Percentiles rank a stretch among this genome's conserved stretches.
Evolutionary conservation across 1,140 invertebrate genomes (phyloP).

Genomic region (Drosophila sproati): DNA sequence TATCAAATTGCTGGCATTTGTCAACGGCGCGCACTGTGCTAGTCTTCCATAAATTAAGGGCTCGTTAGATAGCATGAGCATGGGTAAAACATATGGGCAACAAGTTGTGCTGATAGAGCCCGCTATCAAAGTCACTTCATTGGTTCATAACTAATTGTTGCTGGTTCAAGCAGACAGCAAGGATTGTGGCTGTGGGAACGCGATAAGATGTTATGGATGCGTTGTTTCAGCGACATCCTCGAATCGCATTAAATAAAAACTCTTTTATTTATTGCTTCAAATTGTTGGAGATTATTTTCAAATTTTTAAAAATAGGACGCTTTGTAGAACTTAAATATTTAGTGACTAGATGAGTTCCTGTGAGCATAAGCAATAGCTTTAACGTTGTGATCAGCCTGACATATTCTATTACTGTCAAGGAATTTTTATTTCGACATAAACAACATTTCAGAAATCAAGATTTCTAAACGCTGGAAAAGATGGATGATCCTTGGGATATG

Average conservation of each 20-base stretch:
- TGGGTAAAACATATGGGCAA: constrained; percentile 4
- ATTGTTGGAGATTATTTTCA: constrained; percentile 1
- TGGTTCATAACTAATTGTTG: constrained; percentile 72
- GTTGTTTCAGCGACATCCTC: background rate
- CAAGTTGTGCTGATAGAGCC: constrained; percentile 59
- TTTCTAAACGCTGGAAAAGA: background rate
- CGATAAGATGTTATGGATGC: constrained; percentile 29
- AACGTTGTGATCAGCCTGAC: too few species aligned
- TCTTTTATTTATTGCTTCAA: constrained; percentile 18
- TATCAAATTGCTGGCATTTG: constrained; percentile 79
- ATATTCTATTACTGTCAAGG: too few species aligned
- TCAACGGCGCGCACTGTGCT: constrained; percentile 52
- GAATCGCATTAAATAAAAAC: background rate
- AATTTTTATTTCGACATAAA: too few species aligned
- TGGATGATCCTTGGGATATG: constrained; percentile 11
- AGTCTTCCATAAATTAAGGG: constrained; percentile 71
- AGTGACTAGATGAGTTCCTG: too few species aligned
- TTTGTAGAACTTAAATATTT: background rate
- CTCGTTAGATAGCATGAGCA: constrained; percentile 63
- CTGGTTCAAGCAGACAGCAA: constrained; percentile 31
- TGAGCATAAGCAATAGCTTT: too few species aligned
- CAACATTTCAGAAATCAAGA: background rate
- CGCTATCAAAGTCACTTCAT: constrained; percentile 41
- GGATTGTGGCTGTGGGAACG: constrained; percentile 26
- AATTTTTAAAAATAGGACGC: background rate